Base-by-base conservation (phyloP, 2,888 invertebrate species). In the Eupithecia vulgata region DNA sequence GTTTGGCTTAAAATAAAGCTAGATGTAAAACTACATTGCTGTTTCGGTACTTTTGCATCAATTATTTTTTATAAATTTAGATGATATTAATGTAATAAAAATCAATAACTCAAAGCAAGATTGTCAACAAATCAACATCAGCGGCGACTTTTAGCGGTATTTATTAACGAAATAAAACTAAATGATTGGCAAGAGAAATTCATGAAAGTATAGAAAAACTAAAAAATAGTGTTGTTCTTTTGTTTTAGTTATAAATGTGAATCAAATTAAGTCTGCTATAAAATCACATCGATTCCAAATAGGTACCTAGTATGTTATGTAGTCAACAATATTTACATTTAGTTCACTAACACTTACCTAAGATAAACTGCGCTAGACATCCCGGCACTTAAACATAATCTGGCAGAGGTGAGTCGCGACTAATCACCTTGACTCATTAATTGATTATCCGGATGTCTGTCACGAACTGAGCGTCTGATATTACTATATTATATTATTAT, bases 371-470 rank as follows among this genome's bases (percentile, higher is more conserved):
- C 13, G 48, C 21, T 10, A 48, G 48, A 48, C 48, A 21, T 48
- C 48, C 45, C n/a, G 48, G 62, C 10, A 8, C n/a, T n/a, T 40
- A 65, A 65, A 42, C 17, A 65, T 37, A 21, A 37, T 65, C 21
- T 37, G 34, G 79, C 82, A 81, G 86, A 90, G 87, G 88, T 90
- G 85, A 84, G 88, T 78, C 76, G 86, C 84, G 84, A 83, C 88
- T 91, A 90, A 92, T 91, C 89, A 85, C 85, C 84, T 87, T 77
- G 84, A 86, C 88, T 79, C 83, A 88, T 87, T 90, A 89, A 91
- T 90, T 88, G 89, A 90, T 88, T 86, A 88, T 84, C 84, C 85
- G 82, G 83, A 68, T 81, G 83, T 80, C 76, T 70, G 76, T 75
- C 80, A 82, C 78, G 72, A 25, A 25, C 59, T 64, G 64, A 5